A percentile compares a stretch with the other conserved stretches of the same genome.
These are phyloP conservation scores for Catamblyrhynchus diadema DNA, from an alignment of 2,797 vertebrate genomes.

Conservation along the genomic window DNA sequence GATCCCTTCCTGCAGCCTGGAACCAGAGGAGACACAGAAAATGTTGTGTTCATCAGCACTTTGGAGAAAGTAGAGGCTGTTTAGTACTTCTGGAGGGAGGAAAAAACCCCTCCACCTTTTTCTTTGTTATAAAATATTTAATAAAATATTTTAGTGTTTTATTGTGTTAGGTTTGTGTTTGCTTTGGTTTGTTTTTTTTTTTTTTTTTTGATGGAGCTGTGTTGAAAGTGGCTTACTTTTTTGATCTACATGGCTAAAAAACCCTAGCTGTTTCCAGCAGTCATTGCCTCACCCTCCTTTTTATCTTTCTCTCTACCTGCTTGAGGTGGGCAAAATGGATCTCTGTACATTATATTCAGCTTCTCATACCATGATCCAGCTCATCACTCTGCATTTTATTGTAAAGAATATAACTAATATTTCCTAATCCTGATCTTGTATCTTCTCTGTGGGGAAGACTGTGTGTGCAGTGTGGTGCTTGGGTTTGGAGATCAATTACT, in stretches of 20 bases:
- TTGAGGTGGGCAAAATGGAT: background rate
- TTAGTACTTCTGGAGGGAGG: background rate
- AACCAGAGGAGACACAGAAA: background rate
- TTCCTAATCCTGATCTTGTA: background rate
- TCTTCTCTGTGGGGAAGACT: background rate
- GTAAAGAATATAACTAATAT: background rate
- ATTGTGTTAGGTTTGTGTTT: background rate
- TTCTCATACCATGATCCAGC: background rate
- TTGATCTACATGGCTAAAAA: background rate
- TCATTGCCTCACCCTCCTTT: background rate
- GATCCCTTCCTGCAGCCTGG: background rate
- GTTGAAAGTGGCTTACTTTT: background rate
- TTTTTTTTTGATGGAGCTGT: background rate
- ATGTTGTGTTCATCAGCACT: background rate
- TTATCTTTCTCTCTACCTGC: background rate
- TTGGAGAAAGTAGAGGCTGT: background rate
- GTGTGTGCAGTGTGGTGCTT: background rate
- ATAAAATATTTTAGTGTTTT: background rate
- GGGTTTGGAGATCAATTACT: background rate
- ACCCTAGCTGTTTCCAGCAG: background rate
- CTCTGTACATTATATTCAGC: background rate
- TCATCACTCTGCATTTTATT: background rate
- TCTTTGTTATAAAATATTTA: background rate
- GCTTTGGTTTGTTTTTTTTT: rapidly evolving
- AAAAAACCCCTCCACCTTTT: background rate